Conservation (phyloP, 2,888 invertebrate genomes). For the Hydroisotoma schaefferi region DNA sequence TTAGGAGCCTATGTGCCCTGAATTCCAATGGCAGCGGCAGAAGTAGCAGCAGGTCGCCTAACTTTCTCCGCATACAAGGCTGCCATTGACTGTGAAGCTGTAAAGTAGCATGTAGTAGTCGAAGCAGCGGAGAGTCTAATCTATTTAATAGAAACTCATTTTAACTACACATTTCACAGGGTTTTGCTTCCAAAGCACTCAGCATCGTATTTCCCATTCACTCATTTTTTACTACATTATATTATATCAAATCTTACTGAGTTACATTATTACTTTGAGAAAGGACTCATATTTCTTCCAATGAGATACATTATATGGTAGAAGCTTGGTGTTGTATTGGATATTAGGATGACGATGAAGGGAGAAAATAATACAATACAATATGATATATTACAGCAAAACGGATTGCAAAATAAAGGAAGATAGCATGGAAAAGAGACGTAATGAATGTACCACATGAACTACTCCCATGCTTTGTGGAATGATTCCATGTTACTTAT, state of each 20-base stretch:
- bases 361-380: too few species aligned
- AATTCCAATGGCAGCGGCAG: too few species aligned
- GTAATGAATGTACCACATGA: conserved; percentile 35
- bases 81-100: too few species aligned
- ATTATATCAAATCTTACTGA: background rate
- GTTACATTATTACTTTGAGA: background rate
- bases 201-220: conserved; percentile 6
- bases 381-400: too few species aligned
- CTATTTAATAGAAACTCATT: conserved; percentile 13
- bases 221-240: background rate
- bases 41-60: too few species aligned
- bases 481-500: conserved; percentile 7
- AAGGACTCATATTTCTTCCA: conserved; percentile 6
- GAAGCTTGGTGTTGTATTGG: too few species aligned
- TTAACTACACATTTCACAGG: conserved; percentile 4
- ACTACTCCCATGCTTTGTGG: conserved; percentile 26
- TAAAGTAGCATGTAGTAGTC: too few species aligned
- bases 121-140: conserved; percentile 6
- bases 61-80: too few species aligned
- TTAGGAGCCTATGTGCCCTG: too few species aligned
- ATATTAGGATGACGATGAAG: background rate
- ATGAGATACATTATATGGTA: background rate
- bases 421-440: background rate
- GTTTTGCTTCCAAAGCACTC: conserved; percentile 8
- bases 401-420: too few species aligned